Base-by-base conservation (phyloP, 1,140 invertebrate species). In the Atta cephalotes region DNA sequence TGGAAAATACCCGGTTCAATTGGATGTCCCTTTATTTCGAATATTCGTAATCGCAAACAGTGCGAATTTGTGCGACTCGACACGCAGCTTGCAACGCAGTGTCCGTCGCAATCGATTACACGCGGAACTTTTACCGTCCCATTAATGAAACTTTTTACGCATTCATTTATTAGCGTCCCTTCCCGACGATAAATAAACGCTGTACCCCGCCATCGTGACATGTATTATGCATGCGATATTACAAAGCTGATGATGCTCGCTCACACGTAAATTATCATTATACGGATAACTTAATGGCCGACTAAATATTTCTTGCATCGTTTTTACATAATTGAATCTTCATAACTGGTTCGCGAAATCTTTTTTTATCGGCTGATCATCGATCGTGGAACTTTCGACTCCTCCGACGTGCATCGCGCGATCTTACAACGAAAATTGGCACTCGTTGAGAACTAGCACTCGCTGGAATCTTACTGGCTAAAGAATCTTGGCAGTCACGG, bases 321-420 rank as follows among this genome's bases (percentile, higher is more conserved):
- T 84, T 84, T 82, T 84, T 84, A 70, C 80, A 76, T 84, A 84
- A 84, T 63, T 84, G 45, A n/a, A 84, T 74, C 74, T 76, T 84
- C 70, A 84, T 84, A 84, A 84, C 80, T 84, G 80, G 80, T 84
- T 84, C 9, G 53, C 31, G 45, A 25, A 28, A 35, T 51, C 21
- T 60, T 51, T 62, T 62, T 51, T 76, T 84, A 82, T 21, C 79
- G 56, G 14, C 28, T 39, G 56, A 60, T 82, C 35, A 3, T 9
- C 25, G 66, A 31, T 58, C n/a, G 28, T 18, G 68, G 14, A 14
- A 14, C 45, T 51, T 14, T 35, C n/a, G 28, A 21, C n/a, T 21
- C 3, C 45, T 45, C 35, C 14, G 60, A 53, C 51, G 45, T 21
- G 25, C 74, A 16, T 10, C 49, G 77, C 80, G 80, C 70, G 49